Evolutionary conservation across 1,140 invertebrate genomes (phyloP).

Genomic region (Scaptomyza pallida): DNA sequence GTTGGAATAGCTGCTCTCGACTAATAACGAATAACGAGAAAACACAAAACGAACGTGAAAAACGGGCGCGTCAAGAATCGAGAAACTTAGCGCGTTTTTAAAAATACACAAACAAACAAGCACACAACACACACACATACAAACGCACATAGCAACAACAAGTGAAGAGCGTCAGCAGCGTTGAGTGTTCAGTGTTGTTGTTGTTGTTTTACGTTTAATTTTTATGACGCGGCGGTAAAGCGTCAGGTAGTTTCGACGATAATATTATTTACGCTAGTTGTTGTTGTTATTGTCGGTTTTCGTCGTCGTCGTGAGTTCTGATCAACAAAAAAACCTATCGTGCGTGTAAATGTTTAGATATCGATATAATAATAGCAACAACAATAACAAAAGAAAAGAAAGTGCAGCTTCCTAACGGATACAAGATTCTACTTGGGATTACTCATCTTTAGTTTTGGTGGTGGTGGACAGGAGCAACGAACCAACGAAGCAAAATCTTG

Average conservation of each 20-base stretch:
- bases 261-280: constrained; percentile 5
- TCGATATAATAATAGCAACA: constrained; percentile 36
- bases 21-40: constrained; percentile 5
- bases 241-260: constrained; percentile 73
- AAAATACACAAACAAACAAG: constrained; percentile 43
- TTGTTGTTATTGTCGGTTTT: constrained; percentile 40
- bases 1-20: constrained; percentile 1
- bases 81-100: constrained; percentile 60
- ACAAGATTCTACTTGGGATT: constrained; percentile 5
- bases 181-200: background rate
- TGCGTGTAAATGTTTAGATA: constrained; percentile 76
- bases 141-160: constrained; percentile 34
- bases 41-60: constrained; percentile 40
- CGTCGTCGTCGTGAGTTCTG: constrained; percentile 46
- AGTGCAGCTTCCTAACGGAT: constrained; percentile 5
- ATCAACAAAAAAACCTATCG: constrained; percentile 41
- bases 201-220: constrained; percentile 69
- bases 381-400: background rate
- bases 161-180: constrained; percentile 24
- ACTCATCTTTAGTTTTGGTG: constrained; percentile 4
- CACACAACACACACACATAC: background rate
- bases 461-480: constrained; percentile 15
- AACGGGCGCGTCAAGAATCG: constrained; percentile 47
- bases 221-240: constrained; percentile 70
- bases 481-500: constrained; percentile 10